These are phyloP conservation scores for Neotoma lepida DNA, from an alignment of 2,113 vertebrate species.

Conservation along the genomic window DNA sequence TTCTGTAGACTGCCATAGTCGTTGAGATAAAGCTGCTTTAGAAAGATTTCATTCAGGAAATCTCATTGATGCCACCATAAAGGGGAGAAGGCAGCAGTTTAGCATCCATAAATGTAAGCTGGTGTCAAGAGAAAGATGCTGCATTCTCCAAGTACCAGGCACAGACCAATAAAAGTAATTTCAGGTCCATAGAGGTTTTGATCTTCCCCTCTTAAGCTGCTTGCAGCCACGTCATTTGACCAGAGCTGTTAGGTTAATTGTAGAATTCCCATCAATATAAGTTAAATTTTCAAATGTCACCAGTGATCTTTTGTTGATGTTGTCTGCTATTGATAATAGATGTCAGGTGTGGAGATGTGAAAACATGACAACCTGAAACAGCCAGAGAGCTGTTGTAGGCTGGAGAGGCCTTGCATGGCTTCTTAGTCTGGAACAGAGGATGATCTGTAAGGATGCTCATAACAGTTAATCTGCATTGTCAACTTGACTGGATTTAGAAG, in stretches of 20 bases:
- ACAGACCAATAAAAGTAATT: conserved; percentile 1
- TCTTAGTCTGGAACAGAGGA: background rate
- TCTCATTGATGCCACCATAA: background rate
- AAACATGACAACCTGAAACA: background rate
- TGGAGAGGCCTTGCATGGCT: background rate
- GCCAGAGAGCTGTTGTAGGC: background rate
- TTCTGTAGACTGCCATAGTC: conserved; percentile 25
- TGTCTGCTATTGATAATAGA: background rate
- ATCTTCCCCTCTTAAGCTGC: background rate
- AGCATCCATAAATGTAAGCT: background rate
- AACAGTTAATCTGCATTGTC: background rate
- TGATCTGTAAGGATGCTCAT: background rate
- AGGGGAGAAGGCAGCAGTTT: background rate
- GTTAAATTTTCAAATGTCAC: conserved; percentile 33
- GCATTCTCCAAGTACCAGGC: background rate
- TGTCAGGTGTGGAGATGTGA: background rate
- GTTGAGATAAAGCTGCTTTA: conserved; percentile 40
- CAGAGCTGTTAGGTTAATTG: background rate
- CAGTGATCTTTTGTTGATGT: background rate
- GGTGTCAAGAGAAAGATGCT: background rate
- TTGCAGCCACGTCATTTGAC: background rate
- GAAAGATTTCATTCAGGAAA: conserved; percentile 35
- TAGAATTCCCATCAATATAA: conserved; percentile 2
- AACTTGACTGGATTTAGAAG: background rate
- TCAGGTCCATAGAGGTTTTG: background rate